Base-by-base conservation (phyloP, 37 sponge, comb jelly and placozoan genomes). In the Corticium candelabrum region DNA sequence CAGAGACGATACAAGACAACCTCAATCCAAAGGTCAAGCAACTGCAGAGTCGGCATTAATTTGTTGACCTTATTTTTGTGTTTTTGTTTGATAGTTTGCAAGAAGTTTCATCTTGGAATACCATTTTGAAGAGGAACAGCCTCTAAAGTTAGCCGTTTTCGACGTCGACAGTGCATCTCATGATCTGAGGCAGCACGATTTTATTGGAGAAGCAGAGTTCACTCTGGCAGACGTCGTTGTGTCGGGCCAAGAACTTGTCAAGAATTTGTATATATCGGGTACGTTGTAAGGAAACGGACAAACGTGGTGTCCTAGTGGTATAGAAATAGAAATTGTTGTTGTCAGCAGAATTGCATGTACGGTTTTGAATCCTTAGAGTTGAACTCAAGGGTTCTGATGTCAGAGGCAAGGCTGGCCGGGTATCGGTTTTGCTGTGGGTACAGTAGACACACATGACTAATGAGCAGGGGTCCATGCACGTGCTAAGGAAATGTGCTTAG, bases 121-220 rank as follows among this genome's bases (percentile, higher is more conserved):
- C 43, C 86, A 74, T 31, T 98, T 98, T 85, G 99, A 98, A 78
- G 95, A 94, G 76, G 82, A 88, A 2, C 99, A 98, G 71, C 41
- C 75, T 34, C 71, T 98, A 41, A 89, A 84, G 76, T 86, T 98
- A 77, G 76, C 67, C 21, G 87, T 94, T 27, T 89, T 84, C 67
- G 99, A 98, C 56, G 74, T 91, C 7, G 95, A 94, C 37, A 77
- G 86, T 57, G 68, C 50, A 68, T 68, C 38, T 1, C 82, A 86
- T 40, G 82, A 89, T 38, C 34, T 86, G 2, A 74, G 76, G 29
- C 83, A 69, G 67, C 92, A 94, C 41, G 89, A 94, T 39, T 34
- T 82, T 31, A 86, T 94, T 38, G 95, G 95, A 0, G 80, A 81
- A 56, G 37, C 81, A 62, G 87, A 90, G 40, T 86, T 92, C 21